phyloP scores from a whole-genome alignment of 2,113 vertebrate genomes.

The Nematolebias whitei region DNA sequence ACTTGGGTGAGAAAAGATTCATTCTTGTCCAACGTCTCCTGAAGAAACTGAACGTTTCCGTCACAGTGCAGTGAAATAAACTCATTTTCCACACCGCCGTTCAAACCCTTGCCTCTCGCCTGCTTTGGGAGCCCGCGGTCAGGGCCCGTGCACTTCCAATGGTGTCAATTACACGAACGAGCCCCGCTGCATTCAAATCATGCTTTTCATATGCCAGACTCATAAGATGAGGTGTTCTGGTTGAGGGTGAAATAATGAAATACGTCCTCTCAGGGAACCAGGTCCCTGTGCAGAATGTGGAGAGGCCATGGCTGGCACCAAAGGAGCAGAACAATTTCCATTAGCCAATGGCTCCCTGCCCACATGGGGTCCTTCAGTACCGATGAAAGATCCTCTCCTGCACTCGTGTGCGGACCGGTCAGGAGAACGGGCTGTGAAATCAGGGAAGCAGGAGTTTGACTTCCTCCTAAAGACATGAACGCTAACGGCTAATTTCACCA shows the following conservation, averaged over 20 bases:
- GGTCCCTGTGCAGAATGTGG: constrained; percentile 9
- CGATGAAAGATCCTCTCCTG: constrained; percentile 35
- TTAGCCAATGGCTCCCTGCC: constrained; percentile 56
- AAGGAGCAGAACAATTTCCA: constrained; percentile 53
- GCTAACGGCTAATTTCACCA: neutral
- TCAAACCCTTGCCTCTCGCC: constrained; percentile 12
- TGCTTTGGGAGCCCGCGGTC: constrained; percentile 23
- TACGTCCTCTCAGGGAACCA: constrained; percentile 34
- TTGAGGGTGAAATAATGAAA: constrained; percentile 48
- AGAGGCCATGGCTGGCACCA: constrained; percentile 22
- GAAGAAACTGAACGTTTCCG: constrained; percentile 24
- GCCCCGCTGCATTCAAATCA: constrained; percentile 33
- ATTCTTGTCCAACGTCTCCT: constrained; percentile 26
- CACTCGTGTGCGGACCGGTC: constrained; percentile 13
- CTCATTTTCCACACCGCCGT: constrained; percentile 45
- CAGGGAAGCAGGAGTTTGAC: neutral
- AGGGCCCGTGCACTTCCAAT: constrained; percentile 26
- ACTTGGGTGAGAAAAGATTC: constrained; percentile 8
- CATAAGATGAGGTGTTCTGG: constrained; percentile 10
- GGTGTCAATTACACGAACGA: constrained; percentile 45
- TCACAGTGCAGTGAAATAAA: constrained; percentile 23
- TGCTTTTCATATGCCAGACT: constrained; percentile 27
- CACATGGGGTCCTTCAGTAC: constrained; percentile 30
- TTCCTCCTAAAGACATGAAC: neutral
- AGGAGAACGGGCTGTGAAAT: neutral